These are phyloP conservation scores for Montipora sp. DNA, from an alignment of 64 coral and sea anemone species.

Conservation along the genomic window DNA sequence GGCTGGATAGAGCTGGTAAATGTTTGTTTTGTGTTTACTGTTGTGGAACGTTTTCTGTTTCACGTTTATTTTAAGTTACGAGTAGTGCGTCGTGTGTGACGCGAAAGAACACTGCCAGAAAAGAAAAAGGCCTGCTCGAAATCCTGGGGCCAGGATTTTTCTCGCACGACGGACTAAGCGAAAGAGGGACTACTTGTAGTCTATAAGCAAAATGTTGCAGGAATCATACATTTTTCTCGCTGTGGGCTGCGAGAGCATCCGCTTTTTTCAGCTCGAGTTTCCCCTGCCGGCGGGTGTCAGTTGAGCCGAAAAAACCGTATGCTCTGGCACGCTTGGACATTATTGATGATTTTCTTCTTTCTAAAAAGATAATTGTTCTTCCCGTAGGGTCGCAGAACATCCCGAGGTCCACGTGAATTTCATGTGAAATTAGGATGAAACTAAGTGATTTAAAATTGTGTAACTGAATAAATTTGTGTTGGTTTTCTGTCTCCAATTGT, in stretches of 20 bases:
- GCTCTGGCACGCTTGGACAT: background rate
- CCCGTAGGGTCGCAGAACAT: background rate
- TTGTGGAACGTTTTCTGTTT: background rate
- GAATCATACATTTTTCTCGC: background rate
- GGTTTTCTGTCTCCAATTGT: background rate
- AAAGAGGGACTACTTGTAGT: too few species aligned
- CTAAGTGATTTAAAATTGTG: background rate
- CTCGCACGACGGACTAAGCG: too few species aligned
- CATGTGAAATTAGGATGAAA: background rate
- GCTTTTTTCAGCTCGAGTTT: too few species aligned
- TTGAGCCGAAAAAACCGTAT: too few species aligned
- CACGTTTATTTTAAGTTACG: background rate
- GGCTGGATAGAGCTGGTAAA: background rate
- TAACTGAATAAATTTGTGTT: background rate
- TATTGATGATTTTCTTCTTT: background rate
- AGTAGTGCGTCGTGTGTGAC: too few species aligned
- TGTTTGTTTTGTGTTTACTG: constrained; percentile 13
- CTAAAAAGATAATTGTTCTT: background rate
- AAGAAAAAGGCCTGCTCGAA: too few species aligned
- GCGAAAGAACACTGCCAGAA: too few species aligned
- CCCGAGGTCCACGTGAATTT: background rate
- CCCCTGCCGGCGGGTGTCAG: too few species aligned
- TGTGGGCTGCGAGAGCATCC: too few species aligned
- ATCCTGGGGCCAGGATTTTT: too few species aligned
- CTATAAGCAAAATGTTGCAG: background rate